A percentile compares a stretch with the other conserved stretches of the same genome.
phyloP scores from a whole-genome alignment of 1,140 invertebrate species.

The Drosophila suzukii region DNA sequence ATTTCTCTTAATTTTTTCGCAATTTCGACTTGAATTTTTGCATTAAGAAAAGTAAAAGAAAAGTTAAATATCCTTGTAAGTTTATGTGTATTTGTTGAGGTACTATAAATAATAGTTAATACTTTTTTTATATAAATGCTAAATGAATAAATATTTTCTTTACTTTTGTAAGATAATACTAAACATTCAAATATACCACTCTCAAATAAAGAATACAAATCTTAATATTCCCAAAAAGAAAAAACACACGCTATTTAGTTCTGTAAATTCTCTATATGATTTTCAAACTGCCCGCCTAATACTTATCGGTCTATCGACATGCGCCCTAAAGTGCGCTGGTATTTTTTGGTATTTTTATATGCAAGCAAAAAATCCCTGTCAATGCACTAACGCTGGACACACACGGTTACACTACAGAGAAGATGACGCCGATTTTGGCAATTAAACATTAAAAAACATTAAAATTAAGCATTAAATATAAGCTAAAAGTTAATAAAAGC shows the following conservation, averaged over 20 bases:
- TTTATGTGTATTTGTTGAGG: no score
- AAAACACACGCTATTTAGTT: not conserved
- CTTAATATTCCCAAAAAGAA: no score
- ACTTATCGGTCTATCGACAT: constrained; percentile 34
- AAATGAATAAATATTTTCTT: no score
- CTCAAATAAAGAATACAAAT: no score
- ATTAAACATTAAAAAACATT: not conserved
- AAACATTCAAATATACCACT: no score
- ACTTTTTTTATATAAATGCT: no score
- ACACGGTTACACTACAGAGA: not conserved
- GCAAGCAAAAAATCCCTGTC: not conserved
- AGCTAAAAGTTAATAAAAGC: not conserved
- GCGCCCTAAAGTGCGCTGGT: constrained; percentile 2
- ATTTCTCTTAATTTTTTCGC: no score
- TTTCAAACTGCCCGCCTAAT: constrained; percentile 6
- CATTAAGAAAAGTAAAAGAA: no score
- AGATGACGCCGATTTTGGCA: not conserved
- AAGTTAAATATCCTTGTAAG: no score
- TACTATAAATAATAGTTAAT: no score
- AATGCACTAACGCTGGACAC: not conserved
- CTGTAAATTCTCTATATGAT: not conserved
- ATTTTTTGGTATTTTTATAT: constrained; percentile 3
- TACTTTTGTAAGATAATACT: no score
- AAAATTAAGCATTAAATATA: not conserved
- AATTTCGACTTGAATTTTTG: no score